These are phyloP conservation scores for Ranitomeya imitator DNA, from an alignment of 2,113 vertebrate species.

Conservation along the genomic window DNA sequence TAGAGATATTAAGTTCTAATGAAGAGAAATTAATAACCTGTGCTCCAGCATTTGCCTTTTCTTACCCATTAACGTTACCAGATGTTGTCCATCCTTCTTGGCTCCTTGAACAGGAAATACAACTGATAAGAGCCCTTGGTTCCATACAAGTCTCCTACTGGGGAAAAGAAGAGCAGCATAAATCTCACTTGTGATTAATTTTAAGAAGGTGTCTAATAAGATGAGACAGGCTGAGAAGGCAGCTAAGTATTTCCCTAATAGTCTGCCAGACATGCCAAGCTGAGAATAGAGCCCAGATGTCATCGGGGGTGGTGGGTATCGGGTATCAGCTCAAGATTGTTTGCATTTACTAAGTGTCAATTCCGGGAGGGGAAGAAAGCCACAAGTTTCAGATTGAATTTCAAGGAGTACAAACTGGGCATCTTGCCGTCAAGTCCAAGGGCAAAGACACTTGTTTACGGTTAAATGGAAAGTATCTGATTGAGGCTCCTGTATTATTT, in stretches of 20 bases:
- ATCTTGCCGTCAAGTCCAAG: neutral
- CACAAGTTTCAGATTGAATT: constrained; percentile 2
- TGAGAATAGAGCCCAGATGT: constrained; percentile 29
- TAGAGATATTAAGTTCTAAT: neutral
- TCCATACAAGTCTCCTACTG: neutral
- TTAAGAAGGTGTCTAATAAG: constrained; percentile 21
- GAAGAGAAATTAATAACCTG: neutral
- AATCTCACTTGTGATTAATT: constrained; percentile 21
- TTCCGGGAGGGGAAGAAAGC: neutral
- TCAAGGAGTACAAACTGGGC: constrained; percentile 33
- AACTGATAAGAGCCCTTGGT: neutral
- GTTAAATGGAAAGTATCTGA: neutral
- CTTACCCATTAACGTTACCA: neutral
- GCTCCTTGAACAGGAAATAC: neutral
- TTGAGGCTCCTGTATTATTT: neutral
- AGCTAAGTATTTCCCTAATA: constrained; percentile 29
- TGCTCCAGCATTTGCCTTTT: neutral
- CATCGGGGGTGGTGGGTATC: neutral
- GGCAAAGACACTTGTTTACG: constrained; percentile 23
- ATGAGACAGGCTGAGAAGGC: neutral
- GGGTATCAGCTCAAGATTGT: neutral
- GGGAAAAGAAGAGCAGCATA: neutral
- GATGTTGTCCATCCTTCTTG: constrained; percentile 9
- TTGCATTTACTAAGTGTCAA: constrained; percentile 39
- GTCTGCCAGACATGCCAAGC: neutral